Evolutionary conservation across 2,888 invertebrate genomes (phyloP).

Genomic region (Calliopum simillimum): DNA sequence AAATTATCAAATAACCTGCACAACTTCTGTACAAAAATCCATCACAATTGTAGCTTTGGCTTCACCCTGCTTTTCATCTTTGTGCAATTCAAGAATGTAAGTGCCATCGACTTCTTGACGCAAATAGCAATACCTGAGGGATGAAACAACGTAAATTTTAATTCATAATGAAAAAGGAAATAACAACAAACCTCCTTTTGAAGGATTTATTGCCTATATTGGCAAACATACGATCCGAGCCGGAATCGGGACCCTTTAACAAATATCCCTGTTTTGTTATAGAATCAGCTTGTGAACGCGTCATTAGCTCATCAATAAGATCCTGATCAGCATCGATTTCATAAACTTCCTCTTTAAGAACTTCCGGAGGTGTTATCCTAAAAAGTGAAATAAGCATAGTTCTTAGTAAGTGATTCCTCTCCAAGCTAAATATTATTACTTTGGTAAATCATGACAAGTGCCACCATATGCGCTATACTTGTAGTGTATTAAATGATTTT

Average conservation of each 20-base stretch:
- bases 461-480: constrained; percentile 92
- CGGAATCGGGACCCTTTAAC: constrained; percentile 91
- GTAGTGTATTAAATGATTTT: constrained; percentile 91
- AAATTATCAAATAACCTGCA: constrained; percentile 71
- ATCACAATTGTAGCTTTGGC: constrained; percentile 92
- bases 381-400: constrained; percentile 2
- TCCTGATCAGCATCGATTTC: constrained; percentile 91
- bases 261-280: constrained; percentile 92
- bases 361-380: constrained; percentile 69
- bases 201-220: constrained; percentile 94
- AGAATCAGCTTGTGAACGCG: constrained; percentile 75
- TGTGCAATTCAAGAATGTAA: constrained; percentile 90
- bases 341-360: constrained; percentile 85
- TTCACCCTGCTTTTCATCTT: constrained; percentile 92
- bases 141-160: not conserved
- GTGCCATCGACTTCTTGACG: constrained; percentile 92
- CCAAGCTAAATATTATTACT: constrained; percentile 68
- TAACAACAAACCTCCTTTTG: constrained; percentile 73
- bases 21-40: constrained; percentile 92
- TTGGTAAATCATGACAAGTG: constrained; percentile 87
- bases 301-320: constrained; percentile 78
- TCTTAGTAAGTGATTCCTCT: not conserved
- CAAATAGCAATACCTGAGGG: constrained; percentile 81
- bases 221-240: constrained; percentile 89
- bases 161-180: not conserved